Conservation (phyloP, 2,888 invertebrate species). For the Mechanitis mazaeus region DNA sequence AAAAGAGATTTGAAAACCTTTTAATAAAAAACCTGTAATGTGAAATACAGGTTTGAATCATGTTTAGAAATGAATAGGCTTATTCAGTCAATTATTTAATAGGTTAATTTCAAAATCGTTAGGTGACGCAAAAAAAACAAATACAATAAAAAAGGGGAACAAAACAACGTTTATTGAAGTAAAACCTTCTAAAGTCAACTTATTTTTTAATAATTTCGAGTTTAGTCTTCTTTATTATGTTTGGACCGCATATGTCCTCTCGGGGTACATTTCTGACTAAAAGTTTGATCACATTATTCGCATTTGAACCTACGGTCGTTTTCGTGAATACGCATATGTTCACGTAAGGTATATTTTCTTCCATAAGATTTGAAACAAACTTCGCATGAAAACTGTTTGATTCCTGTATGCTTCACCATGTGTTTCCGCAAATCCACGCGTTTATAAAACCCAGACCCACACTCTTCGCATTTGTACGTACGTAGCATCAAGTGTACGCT, state of each 20-base stretch:
- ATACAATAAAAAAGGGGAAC: too few species aligned
- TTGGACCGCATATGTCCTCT: conserved; percentile 51
- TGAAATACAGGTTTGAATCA: too few species aligned
- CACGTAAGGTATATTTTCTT: conserved; percentile 39
- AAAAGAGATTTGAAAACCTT: too few species aligned
- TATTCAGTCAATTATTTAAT: too few species aligned
- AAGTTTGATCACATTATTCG: conserved; percentile 36
- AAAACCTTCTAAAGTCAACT: too few species aligned
- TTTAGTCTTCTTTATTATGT: conserved; percentile 19
- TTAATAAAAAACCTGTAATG: too few species aligned
- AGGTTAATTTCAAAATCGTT: too few species aligned
- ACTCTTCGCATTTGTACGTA: conserved; percentile 33
- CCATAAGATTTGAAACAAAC: conserved; percentile 46
- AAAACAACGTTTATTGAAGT: too few species aligned
- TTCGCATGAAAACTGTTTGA: conserved; percentile 41
- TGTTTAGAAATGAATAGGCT: too few species aligned
- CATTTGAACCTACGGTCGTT: conserved; percentile 42
- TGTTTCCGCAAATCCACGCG: conserved; percentile 48
- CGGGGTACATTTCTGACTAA: conserved; percentile 47
- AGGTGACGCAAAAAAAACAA: too few species aligned
- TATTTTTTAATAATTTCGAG: too few species aligned
- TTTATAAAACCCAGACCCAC: conserved; percentile 37
- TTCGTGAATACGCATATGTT: conserved; percentile 46
- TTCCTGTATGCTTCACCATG: conserved; percentile 48
- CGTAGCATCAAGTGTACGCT: conserved; percentile 31